A percentile compares a stretch with the other conserved stretches of the same genome.
Evolutionary conservation across 2,888 invertebrate species (phyloP).

Genomic region (Chymomyza amoena): DNA sequence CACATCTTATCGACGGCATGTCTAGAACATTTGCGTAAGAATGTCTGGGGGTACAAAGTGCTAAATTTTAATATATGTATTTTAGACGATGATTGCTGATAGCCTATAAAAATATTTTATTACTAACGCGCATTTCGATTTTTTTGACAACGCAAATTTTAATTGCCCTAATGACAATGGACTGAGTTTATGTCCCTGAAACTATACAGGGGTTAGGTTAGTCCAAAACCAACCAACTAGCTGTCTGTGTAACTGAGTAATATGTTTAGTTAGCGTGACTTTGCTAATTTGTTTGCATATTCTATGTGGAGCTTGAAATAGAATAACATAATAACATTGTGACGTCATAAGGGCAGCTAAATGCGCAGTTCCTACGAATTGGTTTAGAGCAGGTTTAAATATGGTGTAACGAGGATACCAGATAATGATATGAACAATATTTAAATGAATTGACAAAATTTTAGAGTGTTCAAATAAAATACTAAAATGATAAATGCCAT

Average conservation of each 20-base stretch:
- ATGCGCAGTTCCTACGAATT: slow-evolving; percentile 10
- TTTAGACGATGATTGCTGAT: not conserved
- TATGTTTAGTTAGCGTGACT: slow-evolving; percentile 62
- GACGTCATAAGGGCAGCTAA: slow-evolving; percentile 50
- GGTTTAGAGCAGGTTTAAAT: slow-evolving; percentile 10
- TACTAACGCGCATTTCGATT: slow-evolving; percentile 11
- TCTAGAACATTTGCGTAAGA: slow-evolving; percentile 11
- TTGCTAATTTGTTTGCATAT: slow-evolving; percentile 53
- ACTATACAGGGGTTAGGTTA: not conserved
- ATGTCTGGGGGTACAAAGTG: slow-evolving; percentile 38
- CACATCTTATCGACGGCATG: slow-evolving; percentile 23
- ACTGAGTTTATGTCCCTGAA: slow-evolving; percentile 23
- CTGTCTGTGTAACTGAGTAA: slow-evolving; percentile 20
- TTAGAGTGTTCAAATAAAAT: no score
- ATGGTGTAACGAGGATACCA: slow-evolving; percentile 9
- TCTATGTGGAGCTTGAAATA: not conserved
- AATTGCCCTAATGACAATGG: slow-evolving; percentile 19
- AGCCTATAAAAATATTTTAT: not conserved
- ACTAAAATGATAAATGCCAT: no score
- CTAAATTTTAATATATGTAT: slow-evolving; percentile 37
- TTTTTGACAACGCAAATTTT: slow-evolving; percentile 12
- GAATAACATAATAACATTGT: slow-evolving; percentile 54
- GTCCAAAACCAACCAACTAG: not conserved
- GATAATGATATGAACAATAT: not conserved
- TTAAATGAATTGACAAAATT: no score